Conservation (phyloP, 1,140 invertebrate species). For the Zophobas morio region DNA sequence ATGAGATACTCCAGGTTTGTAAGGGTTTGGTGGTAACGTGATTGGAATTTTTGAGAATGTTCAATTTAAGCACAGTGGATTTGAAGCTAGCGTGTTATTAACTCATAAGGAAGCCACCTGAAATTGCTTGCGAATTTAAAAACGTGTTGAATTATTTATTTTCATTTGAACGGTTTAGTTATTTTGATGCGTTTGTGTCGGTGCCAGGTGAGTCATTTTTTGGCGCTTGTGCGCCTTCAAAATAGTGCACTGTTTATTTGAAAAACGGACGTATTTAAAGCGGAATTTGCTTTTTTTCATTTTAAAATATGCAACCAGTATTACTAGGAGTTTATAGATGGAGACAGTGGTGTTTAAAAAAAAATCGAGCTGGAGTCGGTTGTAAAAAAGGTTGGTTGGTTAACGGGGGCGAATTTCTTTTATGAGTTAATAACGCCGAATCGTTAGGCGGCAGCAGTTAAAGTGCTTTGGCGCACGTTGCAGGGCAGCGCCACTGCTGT, state of each 20-base stretch:
- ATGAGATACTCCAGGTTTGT: constrained; percentile 72
- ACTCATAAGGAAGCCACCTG: constrained; percentile 8
- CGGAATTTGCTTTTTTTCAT: too few relatives aligned
- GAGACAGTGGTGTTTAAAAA: too few relatives aligned
- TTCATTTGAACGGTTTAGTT: neutral
- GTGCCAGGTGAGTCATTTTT: too few relatives aligned
- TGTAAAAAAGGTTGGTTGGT: too few relatives aligned
- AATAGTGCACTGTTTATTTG: too few relatives aligned
- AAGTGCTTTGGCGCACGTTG: constrained; percentile 66
- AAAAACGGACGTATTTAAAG: too few relatives aligned
- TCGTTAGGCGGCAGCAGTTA: constrained; percentile 56
- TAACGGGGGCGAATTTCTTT: neutral
- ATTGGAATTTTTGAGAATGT: constrained; percentile 24
- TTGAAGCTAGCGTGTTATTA: constrained; percentile 28
- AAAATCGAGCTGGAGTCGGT: too few relatives aligned
- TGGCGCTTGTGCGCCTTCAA: too few relatives aligned
- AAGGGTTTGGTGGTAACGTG: constrained; percentile 17
- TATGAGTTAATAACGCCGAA: constrained; percentile 16
- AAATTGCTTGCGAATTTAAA: neutral
- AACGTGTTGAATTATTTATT: neutral
- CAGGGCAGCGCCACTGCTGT: constrained; percentile 65
- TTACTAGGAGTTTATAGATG: too few relatives aligned
- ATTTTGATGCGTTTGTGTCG: too few relatives aligned
- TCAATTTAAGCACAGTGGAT: constrained; percentile 38
- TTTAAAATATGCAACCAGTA: too few relatives aligned